Evolutionary conservation across 2,888 invertebrate species (phyloP).

Genomic region (Pecten maximus): DNA sequence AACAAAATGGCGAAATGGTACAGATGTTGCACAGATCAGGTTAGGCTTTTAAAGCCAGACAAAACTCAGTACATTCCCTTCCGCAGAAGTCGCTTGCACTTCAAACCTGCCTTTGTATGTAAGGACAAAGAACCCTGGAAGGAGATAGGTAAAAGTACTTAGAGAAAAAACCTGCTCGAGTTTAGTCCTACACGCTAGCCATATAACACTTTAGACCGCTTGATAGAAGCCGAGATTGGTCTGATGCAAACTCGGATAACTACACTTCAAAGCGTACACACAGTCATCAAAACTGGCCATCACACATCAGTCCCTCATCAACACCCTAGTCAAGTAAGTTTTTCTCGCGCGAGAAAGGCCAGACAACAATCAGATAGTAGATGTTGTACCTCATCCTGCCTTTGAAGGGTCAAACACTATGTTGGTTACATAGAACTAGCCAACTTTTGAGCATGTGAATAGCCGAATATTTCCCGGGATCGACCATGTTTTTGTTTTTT

Average conservation of each 20-base stretch:
- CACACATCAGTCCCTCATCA: not conserved
- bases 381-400: too few relatives aligned
- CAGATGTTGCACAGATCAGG: not conserved
- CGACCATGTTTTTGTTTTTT: too few relatives aligned
- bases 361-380: not conserved
- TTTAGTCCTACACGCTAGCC: not conserved
- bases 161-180: not conserved
- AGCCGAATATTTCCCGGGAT: too few relatives aligned
- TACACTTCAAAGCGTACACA: not conserved
- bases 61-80: not conserved
- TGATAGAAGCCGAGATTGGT: not conserved
- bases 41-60: not conserved
- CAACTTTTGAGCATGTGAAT: too few relatives aligned
- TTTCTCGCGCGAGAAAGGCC: not conserved
- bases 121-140: not conserved
- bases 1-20: not conserved
- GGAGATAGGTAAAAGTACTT: not conserved
- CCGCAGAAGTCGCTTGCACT: not conserved
- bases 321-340: not conserved
- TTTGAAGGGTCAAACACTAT: too few relatives aligned
- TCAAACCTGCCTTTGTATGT: not conserved
- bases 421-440: too few relatives aligned
- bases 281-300: conserved; percentile 23
- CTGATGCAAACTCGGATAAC: not conserved
- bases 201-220: not conserved